Conservation (phyloP, 2,113 vertebrate genomes). For the Nibea albiflora region DNA sequence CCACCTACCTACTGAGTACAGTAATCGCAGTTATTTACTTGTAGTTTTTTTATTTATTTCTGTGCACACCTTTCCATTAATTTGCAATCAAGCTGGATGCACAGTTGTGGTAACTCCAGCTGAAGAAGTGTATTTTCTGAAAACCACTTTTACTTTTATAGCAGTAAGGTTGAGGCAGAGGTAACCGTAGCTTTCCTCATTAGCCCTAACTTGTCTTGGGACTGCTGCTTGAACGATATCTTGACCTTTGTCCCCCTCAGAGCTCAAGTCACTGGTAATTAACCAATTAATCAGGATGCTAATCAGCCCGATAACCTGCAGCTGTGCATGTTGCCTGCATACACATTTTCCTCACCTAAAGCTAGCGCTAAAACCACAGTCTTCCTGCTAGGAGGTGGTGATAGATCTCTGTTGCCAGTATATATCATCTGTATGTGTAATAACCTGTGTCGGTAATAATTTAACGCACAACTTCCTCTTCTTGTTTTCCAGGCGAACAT, state of each 20-base stretch:
- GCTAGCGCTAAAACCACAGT: neutral
- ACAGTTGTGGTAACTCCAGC: neutral
- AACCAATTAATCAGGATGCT: neutral
- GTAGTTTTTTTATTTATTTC: no score
- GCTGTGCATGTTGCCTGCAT: neutral
- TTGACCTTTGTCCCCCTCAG: neutral
- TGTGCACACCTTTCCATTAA: no score
- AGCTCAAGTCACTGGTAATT: neutral
- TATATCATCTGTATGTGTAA: slow-evolving; percentile 14
- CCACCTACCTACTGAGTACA: no score
- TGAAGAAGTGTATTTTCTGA: neutral
- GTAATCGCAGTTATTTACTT: no score
- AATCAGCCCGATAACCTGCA: slow-evolving; percentile 2
- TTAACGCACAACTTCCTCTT: slow-evolving; percentile 25
- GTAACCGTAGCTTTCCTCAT: neutral
- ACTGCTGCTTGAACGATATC: neutral
- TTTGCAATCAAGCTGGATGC: no score
- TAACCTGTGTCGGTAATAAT: slow-evolving; percentile 10
- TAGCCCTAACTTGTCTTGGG: neutral
- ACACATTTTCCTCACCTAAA: neutral
- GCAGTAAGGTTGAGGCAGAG: neutral
- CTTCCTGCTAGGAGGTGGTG: neutral
- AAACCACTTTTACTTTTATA: neutral
- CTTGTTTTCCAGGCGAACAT: slow-evolving; percentile 91
- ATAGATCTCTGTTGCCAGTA: neutral